Conservation (phyloP, 2,888 invertebrate genomes). For the Laothoe populi region DNA sequence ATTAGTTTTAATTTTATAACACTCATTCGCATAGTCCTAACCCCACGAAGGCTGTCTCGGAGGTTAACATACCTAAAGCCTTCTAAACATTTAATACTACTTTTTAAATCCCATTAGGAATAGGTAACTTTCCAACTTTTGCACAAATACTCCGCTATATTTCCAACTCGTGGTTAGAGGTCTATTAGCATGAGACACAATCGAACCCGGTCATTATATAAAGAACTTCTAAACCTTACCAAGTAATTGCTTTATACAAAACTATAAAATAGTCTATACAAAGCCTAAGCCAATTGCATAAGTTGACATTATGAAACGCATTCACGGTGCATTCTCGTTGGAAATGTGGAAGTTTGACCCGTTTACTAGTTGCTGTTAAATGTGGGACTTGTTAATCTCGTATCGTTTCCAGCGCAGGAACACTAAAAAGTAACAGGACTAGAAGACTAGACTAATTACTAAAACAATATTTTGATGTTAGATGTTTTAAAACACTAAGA, state of each 20-base stretch:
- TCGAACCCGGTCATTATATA: too few relatives aligned
- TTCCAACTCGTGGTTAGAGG: background rate
- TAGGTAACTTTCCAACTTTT: background rate
- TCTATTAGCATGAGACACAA: background rate
- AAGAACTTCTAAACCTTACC: background rate
- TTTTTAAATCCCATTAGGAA: background rate
- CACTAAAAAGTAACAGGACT: background rate
- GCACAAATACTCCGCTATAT: background rate
- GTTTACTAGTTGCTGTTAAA: background rate
- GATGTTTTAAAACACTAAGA: too few relatives aligned
- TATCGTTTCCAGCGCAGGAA: background rate
- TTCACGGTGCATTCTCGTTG: background rate
- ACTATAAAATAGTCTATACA: background rate
- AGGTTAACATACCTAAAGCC: too few relatives aligned
- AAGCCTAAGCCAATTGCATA: constrained; percentile 2
- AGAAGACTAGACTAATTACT: too few relatives aligned
- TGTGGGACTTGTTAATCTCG: background rate
- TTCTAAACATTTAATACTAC: too few relatives aligned
- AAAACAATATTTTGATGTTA: too few relatives aligned
- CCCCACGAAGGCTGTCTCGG: too few relatives aligned
- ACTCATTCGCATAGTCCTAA: too few relatives aligned
- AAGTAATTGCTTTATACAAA: background rate
- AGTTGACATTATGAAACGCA: constrained; percentile 1
- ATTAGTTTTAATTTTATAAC: too few relatives aligned
- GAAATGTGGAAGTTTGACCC: background rate